Base-by-base conservation (phyloP, 2,797 vertebrate genomes). In the Myiotriccus ornatus region DNA sequence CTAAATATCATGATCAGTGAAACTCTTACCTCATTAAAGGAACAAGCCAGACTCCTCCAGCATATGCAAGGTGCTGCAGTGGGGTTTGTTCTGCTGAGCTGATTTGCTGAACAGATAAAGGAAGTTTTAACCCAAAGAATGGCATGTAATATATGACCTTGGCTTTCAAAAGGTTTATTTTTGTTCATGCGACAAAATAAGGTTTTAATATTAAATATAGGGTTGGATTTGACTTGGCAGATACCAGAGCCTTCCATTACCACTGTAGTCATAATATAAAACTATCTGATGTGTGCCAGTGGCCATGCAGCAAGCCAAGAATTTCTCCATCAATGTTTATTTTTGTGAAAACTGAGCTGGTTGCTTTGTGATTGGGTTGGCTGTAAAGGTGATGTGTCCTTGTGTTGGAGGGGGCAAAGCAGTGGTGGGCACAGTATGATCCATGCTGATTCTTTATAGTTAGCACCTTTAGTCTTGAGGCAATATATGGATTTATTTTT, bases 1-100 rank as follows among this genome's bases (percentile, higher is more conserved):
- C 85, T 91, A 95, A 95, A 91, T 90, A 94, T 93, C 87, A 55
- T n/a, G 94, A 91, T 96, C 85, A 90, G 85, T 83, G 91, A 59
- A 96, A 95, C 82, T 84, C 95, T 89, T 96, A 90, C 92, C 80
- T 94, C 92, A 69, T 96, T 96, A 94, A 95, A 95, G 76, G 95
- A 94, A 37, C 77, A 83, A 87, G 70, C 60, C 75, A 73, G 67
- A 43, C 77, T 93, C 77, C 70, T 85, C 63, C 89, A 90, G 85
- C 3, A 0, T 73, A 17, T 67, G 67, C 0, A 3, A 56, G 19
- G 77, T 59, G 59, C 83, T 90, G 67, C 75, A 52, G 28, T 53
- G 70, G 86, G 80, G 67, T 74, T 85, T 79, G 67, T 76, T 81
- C 74, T 86, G 60, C 86, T 39, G 84, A 83, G 47, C 92, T 84